Evolutionary conservation across 2,797 vertebrate species (phyloP), one percentile per base, ranked within the genome.

Genomic region (Protonibea diacanthus): DNA sequence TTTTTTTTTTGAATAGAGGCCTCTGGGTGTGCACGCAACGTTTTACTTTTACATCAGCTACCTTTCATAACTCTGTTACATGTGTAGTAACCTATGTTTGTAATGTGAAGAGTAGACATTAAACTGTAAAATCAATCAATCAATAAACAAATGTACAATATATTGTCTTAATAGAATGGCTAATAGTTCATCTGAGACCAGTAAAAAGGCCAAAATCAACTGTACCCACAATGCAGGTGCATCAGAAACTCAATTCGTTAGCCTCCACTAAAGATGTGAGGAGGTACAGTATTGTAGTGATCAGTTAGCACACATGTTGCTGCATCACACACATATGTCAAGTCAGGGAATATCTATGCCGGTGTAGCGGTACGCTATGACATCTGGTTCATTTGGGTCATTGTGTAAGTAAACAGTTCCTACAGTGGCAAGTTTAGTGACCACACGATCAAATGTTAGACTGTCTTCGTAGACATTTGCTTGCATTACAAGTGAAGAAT

Each of bases 1-100:
- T 53, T 73, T 58, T 80, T 29, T 21, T 33, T 33, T 33, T 33
- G 8, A 73, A 44, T 4, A 29, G 7, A 63, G 53, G 61, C 70
- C 60, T 63, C 27, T 52, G 45, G 71, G 18, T 2, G 44, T 63
- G 48, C 21, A 53, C 17, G n/a, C 13, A n/a, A 13, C 5, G 4
- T 52, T 69, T 64, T 33, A 73, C 18, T 56, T 59, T 83, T 65
- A 60, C 33, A 55, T 75, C 64, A 74, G 59, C 52, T 73, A 29
- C 55, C 59, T 62, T 27, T 66, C 14, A 44, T 56, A 68, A 73
- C 15, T 29, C 14, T 3, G 3, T 25, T 58, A 9, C 40, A 51
- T 4, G 38, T 40, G 25, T 7, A 33, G 42, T 55, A 18, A 33
- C 8, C 33, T 33, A 33, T 18, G 66, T 78, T 18, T 33, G 18